Base-by-base conservation (phyloP, 2,113 vertebrate genomes). In the Sander vitreus region DNA sequence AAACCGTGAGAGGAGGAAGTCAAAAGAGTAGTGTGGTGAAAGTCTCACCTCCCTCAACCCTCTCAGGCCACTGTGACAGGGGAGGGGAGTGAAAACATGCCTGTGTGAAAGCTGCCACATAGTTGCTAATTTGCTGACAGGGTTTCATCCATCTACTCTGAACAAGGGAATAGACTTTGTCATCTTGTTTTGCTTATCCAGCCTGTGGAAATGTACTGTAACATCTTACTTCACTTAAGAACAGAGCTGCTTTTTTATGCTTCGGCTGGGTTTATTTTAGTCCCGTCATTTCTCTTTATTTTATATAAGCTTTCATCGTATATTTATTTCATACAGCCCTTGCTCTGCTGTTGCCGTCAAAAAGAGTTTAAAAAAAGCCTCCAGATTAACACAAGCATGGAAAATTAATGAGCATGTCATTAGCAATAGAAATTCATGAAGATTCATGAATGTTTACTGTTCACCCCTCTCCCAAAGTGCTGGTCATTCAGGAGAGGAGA, bases 91-190 rank as follows among this genome's bases (percentile, higher is more conserved):
- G 78, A 84, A 78, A 79, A 84, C 81, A 76, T n/a, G 14, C 25
- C 43, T 1, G 58, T 82, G 85, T 80, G 82, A 92, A 89, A 89
- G 63, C 73, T 66, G 50, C 45, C 84, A 81, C 47, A 23, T 43
- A 76, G 70, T 70, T 83, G 88, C 76, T 85, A 87, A 91, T 89
- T 87, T 74, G 77, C 75, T 72, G 76, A 89, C 57, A 67, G 88
- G 63, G 45, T 58, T 87, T 89, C 39, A 73, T 80, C 64, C 65
- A 33, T 81, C 62, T 48, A 60, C 54, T 69, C 33, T 45, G 27
- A 76, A 71, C 0, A 10, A 55, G 21, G 25, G 54, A 59, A 83
- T 25, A 14, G 2, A 76, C 48, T 69, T 65, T 84, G 87, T 75
- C 85, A 74, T 75, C 36, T 71, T 81, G 50, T 69, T 80, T 69